Percentiles rank a stretch among this genome's conserved stretches.
Conservation (phyloP, 2,888 invertebrate genomes). For the Mamestra brassicae region DNA sequence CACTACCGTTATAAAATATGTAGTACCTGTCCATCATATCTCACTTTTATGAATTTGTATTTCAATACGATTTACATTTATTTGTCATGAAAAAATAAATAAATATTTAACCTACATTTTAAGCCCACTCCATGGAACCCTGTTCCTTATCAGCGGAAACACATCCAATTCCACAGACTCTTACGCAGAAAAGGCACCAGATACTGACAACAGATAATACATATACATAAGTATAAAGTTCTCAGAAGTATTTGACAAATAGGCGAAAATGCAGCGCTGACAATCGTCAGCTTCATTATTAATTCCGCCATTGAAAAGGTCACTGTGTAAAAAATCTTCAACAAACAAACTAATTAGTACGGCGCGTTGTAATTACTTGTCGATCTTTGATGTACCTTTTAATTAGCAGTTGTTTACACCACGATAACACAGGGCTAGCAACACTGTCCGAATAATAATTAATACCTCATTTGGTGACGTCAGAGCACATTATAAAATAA, state of each 20-base stretch:
- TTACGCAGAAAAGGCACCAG: constrained; percentile 2
- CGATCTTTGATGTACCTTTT: constrained; percentile 67
- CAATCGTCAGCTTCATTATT: constrained; percentile 34
- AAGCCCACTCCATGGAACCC: background rate
- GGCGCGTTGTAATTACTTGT: constrained; percentile 55
- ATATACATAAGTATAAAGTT: constrained; percentile 12
- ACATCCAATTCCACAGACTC: constrained; percentile 31
- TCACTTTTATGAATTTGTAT: background rate
- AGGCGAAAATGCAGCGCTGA: constrained; percentile 27
- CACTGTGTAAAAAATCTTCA: constrained; percentile 31
- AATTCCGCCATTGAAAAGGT: constrained; percentile 46
- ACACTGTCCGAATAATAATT: constrained; percentile 77
- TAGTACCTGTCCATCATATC: background rate
- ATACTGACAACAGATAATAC: background rate
- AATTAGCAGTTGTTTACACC: constrained; percentile 78
- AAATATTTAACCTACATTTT: background rate
- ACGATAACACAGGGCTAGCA: constrained; percentile 72
- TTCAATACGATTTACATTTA: background rate
- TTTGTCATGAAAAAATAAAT: background rate
- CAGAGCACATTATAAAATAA: constrained; percentile 70
- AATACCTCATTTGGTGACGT: constrained; percentile 81
- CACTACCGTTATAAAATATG: background rate
- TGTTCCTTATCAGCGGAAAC: constrained; percentile 11
- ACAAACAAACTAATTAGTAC: constrained; percentile 56
- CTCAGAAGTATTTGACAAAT: constrained; percentile 48